A percentile compares a stretch with the other conserved stretches of the same genome.
These are phyloP conservation scores for Synergus itoensis DNA, from an alignment of 2,888 invertebrate genomes.

Conservation along the genomic window DNA sequence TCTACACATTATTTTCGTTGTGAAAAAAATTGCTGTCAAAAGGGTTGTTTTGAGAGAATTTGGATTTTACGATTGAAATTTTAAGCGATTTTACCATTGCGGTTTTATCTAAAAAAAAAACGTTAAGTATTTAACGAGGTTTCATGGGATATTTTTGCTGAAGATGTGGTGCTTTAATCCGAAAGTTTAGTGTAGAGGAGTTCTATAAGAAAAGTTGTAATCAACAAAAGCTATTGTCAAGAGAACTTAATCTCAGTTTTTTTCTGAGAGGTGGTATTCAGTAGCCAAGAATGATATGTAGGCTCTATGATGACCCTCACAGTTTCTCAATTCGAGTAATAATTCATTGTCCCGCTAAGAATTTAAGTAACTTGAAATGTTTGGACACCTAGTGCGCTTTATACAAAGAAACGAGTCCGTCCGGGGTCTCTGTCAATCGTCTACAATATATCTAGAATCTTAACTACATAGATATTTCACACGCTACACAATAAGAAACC, in stretches of 20 bases:
- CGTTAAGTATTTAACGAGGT: too few species aligned
- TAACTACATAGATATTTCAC: constrained; percentile 49
- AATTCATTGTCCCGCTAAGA: constrained; percentile 51
- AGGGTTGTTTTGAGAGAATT: too few species aligned
- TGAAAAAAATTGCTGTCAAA: too few species aligned
- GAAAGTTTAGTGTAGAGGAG: too few species aligned
- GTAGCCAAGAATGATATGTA: too few species aligned
- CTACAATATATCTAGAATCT: constrained; percentile 41
- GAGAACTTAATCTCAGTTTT: background rate
- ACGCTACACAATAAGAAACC: constrained; percentile 50
- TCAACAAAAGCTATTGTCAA: background rate
- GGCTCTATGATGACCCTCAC: background rate
- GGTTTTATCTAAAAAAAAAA: too few species aligned
- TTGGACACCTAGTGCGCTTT: constrained; percentile 54
- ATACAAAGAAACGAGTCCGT: constrained; percentile 46
- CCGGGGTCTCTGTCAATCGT: constrained; percentile 48
- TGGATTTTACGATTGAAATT: too few species aligned
- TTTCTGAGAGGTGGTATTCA: background rate
- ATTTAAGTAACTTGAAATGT: constrained; percentile 50
- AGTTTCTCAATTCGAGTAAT: constrained; percentile 11
- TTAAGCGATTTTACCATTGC: too few species aligned
- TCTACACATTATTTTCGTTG: too few species aligned
- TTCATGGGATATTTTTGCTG: too few species aligned
- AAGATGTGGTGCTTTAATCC: too few species aligned
- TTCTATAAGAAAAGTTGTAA: background rate